phyloP scores from a whole-genome alignment of 1,140 invertebrate genomes.

The Laodelphax striatellus region DNA sequence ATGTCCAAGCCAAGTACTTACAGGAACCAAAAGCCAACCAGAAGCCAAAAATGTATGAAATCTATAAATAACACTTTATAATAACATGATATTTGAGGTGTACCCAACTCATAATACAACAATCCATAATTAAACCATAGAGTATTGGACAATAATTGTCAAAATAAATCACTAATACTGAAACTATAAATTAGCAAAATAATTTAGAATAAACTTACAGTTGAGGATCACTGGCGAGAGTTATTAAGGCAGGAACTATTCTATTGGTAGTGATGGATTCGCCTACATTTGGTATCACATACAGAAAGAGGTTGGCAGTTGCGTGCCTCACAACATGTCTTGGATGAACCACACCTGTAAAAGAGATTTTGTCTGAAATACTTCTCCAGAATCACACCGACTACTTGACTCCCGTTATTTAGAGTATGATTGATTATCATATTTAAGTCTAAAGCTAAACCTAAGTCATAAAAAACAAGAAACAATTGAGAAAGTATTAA shows the following conservation, averaged over 20 bases:
- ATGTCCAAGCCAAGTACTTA: too few species aligned
- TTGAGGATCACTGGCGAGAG: constrained; percentile 55
- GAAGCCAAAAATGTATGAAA: too few species aligned
- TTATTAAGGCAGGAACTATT: constrained; percentile 56
- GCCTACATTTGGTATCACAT: constrained; percentile 40
- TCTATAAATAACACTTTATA: too few species aligned
- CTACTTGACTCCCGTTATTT: too few species aligned
- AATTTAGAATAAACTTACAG: constrained; percentile 38
- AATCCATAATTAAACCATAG: neutral
- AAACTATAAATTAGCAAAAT: constrained; percentile 1
- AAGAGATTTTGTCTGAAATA: constrained; percentile 10
- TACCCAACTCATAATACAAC: too few species aligned
- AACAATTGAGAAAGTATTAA: too few species aligned
- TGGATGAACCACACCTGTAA: constrained; percentile 48
- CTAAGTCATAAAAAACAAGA: too few species aligned
- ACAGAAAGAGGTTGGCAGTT: constrained; percentile 46
- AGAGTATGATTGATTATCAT: too few species aligned
- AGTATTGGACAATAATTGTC: constrained; percentile 2
- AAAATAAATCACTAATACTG: constrained; percentile 19
- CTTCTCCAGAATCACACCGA: neutral
- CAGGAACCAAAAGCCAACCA: too few species aligned
- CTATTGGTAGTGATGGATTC: constrained; percentile 44
- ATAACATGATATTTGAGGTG: too few species aligned
- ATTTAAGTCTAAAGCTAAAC: too few species aligned
- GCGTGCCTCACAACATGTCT: constrained; percentile 43